Evolutionary conservation across 1,140 invertebrate species (phyloP).

Genomic region (Anagrus nilaparvatae): DNA sequence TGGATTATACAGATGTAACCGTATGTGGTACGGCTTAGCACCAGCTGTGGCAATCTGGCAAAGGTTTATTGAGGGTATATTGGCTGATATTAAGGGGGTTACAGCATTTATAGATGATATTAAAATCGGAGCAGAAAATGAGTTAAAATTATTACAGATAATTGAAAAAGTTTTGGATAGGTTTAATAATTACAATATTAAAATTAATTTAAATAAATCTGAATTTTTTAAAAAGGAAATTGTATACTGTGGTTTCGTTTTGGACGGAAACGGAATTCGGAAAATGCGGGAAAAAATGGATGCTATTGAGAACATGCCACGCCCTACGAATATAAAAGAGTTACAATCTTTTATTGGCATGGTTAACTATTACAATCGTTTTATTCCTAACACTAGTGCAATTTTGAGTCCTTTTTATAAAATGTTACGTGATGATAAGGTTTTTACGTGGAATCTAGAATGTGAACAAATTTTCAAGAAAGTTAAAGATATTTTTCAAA

Average conservation of each 20-base stretch:
- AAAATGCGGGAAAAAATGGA: slow-evolving; percentile 17
- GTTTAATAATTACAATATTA: background rate
- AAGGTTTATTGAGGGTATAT: slow-evolving; percentile 29
- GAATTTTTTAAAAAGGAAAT: background rate
- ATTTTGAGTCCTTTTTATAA: background rate
- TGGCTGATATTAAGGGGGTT: slow-evolving; percentile 15
- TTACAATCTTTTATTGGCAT: slow-evolving; percentile 13
- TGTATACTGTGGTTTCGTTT: slow-evolving; percentile 9
- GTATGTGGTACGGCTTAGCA: slow-evolving; percentile 23
- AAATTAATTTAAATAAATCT: background rate
- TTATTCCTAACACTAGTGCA: background rate
- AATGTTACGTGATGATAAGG: background rate
- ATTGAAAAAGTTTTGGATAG: background rate
- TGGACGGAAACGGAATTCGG: slow-evolving; percentile 21
- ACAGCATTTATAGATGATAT: background rate
- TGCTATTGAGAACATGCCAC: slow-evolving; percentile 19
- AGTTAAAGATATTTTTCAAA: too few species aligned
- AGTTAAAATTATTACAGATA: background rate
- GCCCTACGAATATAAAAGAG: slow-evolving; percentile 16
- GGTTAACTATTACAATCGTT: background rate
- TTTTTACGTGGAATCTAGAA: background rate
- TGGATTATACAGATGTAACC: slow-evolving; percentile 27
- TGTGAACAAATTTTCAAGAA: too few species aligned
- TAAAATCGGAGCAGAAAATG: background rate
- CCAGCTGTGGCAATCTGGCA: slow-evolving; percentile 35